These are phyloP conservation scores for Eubasilissa splendida DNA, from an alignment of 2,888 invertebrate species.

Conservation along the genomic window DNA sequence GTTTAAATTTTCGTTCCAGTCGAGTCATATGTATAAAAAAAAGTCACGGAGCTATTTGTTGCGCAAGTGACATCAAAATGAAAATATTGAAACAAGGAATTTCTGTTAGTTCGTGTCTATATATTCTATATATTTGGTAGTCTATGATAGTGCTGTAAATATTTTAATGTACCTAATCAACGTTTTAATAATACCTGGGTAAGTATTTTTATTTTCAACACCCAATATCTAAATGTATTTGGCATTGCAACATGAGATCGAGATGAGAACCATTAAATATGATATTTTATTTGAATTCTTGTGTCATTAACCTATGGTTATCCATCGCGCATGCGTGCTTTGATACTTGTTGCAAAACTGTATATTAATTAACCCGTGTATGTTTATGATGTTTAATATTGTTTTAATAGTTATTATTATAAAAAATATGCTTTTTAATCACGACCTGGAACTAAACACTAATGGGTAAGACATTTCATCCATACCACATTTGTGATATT, in stretches of 20 bases:
- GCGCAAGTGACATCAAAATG: too few relatives aligned
- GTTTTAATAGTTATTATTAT: neutral
- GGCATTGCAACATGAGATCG: neutral
- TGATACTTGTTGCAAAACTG: neutral
- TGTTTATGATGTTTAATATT: neutral
- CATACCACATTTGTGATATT: neutral
- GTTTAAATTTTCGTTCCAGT: too few relatives aligned
- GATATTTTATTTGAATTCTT: neutral
- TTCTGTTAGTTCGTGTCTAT: too few relatives aligned
- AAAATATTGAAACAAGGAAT: too few relatives aligned
- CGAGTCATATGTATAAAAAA: too few relatives aligned
- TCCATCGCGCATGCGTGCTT: neutral
- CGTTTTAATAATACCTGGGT: too few relatives aligned
- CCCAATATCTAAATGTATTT: too few relatives aligned
- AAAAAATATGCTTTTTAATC: neutral
- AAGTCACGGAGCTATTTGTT: too few relatives aligned
- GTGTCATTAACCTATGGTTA: neutral
- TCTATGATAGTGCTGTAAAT: neutral
- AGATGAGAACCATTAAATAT: too few relatives aligned
- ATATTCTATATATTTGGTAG: neutral
- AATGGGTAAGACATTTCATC: constrained; percentile 6
- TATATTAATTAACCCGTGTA: constrained; percentile 1
- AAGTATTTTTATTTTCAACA: too few relatives aligned
- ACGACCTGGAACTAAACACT: neutral
- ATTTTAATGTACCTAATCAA: too few relatives aligned